A percentile compares a stretch with the other conserved stretches of the same genome.
These are phyloP conservation scores for Chrysopa pallens DNA, from an alignment of 1,140 invertebrate species.

Conservation along the genomic window DNA sequence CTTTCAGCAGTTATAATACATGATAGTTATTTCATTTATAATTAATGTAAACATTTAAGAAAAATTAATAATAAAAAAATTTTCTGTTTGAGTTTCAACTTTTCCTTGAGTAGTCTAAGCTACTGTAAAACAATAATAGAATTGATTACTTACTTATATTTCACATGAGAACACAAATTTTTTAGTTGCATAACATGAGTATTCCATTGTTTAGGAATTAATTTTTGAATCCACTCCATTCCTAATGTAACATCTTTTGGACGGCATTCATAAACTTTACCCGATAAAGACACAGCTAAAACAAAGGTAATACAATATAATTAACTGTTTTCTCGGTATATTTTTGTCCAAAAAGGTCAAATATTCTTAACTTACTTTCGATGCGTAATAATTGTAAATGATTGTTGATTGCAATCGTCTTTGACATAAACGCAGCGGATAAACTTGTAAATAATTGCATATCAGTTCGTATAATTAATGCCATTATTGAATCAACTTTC, in stretches of 20 bases:
- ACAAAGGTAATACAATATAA: slow-evolving; percentile 7
- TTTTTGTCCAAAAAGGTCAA: not conserved
- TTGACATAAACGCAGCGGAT: slow-evolving; percentile 33
- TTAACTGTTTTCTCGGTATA: not conserved
- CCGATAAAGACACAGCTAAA: slow-evolving; percentile 31
- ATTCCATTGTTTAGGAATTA: slow-evolving; percentile 18
- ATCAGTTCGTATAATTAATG: slow-evolving; percentile 41
- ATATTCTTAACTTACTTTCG: slow-evolving; percentile 34
- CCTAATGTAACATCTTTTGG: not conserved
- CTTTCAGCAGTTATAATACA: no score
- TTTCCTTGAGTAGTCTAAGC: no score
- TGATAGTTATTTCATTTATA: no score
- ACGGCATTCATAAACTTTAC: slow-evolving; percentile 23
- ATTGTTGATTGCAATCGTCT: slow-evolving; percentile 40
- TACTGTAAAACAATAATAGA: no score
- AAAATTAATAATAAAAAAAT: no score
- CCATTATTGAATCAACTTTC: slow-evolving; percentile 37
- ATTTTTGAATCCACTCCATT: not conserved
- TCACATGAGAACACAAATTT: slow-evolving; percentile 19
- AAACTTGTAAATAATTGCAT: slow-evolving; percentile 40
- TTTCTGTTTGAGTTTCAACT: no score
- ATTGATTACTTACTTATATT: not conserved
- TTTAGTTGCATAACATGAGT: slow-evolving; percentile 21
- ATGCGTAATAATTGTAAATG: slow-evolving; percentile 38
- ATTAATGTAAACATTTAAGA: no score